Base-by-base conservation (phyloP, 1,140 invertebrate species). In the Eciton burchellii region DNA sequence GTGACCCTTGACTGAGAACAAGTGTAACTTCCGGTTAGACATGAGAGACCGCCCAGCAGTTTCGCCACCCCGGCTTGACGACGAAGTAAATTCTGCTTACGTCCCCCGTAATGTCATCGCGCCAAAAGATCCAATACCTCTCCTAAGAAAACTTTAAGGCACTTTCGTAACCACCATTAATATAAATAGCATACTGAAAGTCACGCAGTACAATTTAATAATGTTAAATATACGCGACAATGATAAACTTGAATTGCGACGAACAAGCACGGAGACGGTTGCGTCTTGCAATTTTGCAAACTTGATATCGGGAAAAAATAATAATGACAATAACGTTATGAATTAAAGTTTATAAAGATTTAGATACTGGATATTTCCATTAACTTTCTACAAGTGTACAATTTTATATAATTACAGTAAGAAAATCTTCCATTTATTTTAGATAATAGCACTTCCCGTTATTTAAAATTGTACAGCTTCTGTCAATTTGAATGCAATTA, bases 21-120 rank as follows among this genome's bases (percentile, higher is more conserved):
- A 79, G 72, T 68, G 84, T 83, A 81, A 83, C 84, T 87, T 86
- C 66, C 70, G 74, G 68, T 86, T 87, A 87, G 84, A 86, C 84
- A 86, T 60, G 45, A 83, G 84, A 86, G 73, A 74, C 54, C 59
- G 68, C 12, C 71, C 43, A 26, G 66, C 14, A 73, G 84, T 86
- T 83, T 87, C 81, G 81, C 66, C 54, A 83, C 59, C 83, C 54
- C 24, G 11, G 57, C 54, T 83, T 66, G 56, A 26, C 45, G 63
- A 52, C 66, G 24, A 81, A 83, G 66, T 86, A 87, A 87, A 81
- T 86, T 86, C 84, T 59, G 56, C 62, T 87, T 77, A 86, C 56
- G 45, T n/a, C 12, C 54, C 11, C 57, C 26, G 54, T 47, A 79
- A 85, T 65, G 62, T 70, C 16, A 60, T 63, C 43, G 66, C 11